These are phyloP conservation scores for Cyclargus thomasi DNA, from an alignment of 1,140 invertebrate genomes.

Conservation along the genomic window DNA sequence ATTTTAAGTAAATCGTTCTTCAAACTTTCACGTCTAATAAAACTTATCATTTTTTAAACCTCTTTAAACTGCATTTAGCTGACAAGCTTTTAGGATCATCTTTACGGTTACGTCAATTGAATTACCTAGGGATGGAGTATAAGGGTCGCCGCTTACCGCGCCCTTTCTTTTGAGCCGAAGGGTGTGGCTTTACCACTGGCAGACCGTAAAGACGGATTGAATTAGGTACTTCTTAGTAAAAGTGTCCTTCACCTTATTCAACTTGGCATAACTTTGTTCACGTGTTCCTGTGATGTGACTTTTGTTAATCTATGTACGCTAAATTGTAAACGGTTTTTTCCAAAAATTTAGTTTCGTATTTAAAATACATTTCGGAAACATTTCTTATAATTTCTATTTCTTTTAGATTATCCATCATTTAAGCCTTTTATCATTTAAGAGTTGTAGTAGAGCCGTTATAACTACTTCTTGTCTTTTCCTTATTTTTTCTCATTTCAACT, in stretches of 20 bases:
- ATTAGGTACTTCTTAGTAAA: conserved; percentile 1
- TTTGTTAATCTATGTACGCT: too few relatives aligned
- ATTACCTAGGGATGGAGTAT: conserved; percentile 29
- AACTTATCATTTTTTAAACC: neutral
- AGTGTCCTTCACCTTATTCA: neutral
- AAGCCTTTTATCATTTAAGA: too few relatives aligned
- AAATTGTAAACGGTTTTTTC: too few relatives aligned
- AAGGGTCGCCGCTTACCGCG: conserved; percentile 24
- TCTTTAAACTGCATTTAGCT: conserved; percentile 10
- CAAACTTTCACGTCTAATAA: neutral
- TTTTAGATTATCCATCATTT: too few relatives aligned
- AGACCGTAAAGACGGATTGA: neutral
- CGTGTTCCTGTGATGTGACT: too few relatives aligned
- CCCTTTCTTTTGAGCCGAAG: conserved; percentile 34
- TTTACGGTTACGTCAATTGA: conserved; percentile 34
- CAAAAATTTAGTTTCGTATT: too few relatives aligned
- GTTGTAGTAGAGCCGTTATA: too few relatives aligned
- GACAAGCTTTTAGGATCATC: conserved; percentile 27
- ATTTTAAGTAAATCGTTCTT: neutral
- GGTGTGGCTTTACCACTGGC: conserved; percentile 4
- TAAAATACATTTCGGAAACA: too few relatives aligned
- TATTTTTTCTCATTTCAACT: too few relatives aligned
- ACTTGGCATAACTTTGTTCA: too few relatives aligned
- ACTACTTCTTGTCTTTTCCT: too few relatives aligned
- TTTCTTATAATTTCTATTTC: too few relatives aligned